Conservation (phyloP, 53 echinoderm and acorn worm species). For the Paracentrotus lividus region DNA sequence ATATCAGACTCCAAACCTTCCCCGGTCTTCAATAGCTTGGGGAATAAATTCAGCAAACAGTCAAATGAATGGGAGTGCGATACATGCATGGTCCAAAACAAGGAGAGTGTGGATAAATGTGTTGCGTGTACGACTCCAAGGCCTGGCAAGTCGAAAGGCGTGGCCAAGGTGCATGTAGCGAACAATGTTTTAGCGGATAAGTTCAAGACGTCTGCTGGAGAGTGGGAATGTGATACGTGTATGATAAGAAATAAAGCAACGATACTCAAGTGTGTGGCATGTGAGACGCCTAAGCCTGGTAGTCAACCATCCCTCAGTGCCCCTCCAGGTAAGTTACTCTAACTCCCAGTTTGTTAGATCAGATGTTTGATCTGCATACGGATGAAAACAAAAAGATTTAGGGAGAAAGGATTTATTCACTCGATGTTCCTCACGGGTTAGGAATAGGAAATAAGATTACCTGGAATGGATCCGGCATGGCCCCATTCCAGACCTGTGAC, state of each 20-base stretch:
- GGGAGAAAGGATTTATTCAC: too few relatives aligned
- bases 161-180: background rate
- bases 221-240: constrained; percentile 92
- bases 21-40: constrained; percentile 23
- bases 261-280: constrained; percentile 86
- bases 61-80: constrained; percentile 84
- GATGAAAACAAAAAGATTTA: too few relatives aligned
- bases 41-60: constrained; percentile 77
- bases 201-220: constrained; percentile 70
- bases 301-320: constrained; percentile 78
- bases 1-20: constrained; percentile 57
- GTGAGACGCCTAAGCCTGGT: constrained; percentile 89
- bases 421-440: too few relatives aligned
- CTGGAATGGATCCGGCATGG: too few relatives aligned
- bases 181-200: constrained; percentile 71
- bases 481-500: too few relatives aligned
- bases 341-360: too few relatives aligned
- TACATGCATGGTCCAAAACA: constrained; percentile 80
- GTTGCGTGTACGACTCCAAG: constrained; percentile 77
- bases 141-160: constrained; percentile 60
- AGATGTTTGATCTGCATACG: too few relatives aligned
- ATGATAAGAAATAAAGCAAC: constrained; percentile 83
- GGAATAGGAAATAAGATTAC: too few relatives aligned
- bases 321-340: constrained; percentile 85
- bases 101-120: constrained; percentile 73